These are phyloP conservation scores for Calameuta pallipes DNA, from an alignment of 2,888 invertebrate genomes.

Conservation along the genomic window DNA sequence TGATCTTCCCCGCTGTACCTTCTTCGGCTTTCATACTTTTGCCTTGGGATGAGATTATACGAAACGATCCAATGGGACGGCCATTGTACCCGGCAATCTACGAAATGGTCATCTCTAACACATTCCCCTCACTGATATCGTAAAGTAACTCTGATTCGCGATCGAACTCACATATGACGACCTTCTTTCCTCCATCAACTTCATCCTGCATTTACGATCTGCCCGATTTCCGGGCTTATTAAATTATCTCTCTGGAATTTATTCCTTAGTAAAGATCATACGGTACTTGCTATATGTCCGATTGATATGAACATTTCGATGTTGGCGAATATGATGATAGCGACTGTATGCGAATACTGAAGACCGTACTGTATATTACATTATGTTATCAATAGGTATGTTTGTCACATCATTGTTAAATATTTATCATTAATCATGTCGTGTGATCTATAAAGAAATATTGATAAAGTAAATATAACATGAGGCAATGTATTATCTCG, in stretches of 20 bases:
- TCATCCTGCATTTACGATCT: not conserved
- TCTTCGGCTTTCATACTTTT: not conserved
- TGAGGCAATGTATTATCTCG: not conserved
- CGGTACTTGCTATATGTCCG: not conserved
- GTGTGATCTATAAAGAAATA: not conserved
- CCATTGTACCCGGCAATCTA: conserved; percentile 4
- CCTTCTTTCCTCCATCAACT: not conserved
- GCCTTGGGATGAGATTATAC: not conserved
- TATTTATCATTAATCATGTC: not conserved
- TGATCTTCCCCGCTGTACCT: not conserved
- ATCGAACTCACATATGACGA: not conserved
- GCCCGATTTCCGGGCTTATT: not conserved
- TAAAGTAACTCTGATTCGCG: conserved; percentile 1
- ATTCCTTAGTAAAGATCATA: not conserved
- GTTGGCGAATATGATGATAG: not conserved
- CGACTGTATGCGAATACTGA: not conserved
- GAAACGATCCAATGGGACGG: not conserved
- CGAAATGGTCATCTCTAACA: conserved; percentile 2
- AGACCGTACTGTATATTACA: not conserved
- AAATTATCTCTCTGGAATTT: not conserved
- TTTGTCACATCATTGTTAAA: not conserved
- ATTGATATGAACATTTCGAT: not conserved
- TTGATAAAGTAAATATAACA: not conserved
- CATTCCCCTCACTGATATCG: not conserved
- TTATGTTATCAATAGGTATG: not conserved